phyloP scores from a whole-genome alignment of 2,113 vertebrate genomes.

The Corvus hawaiiensis region DNA sequence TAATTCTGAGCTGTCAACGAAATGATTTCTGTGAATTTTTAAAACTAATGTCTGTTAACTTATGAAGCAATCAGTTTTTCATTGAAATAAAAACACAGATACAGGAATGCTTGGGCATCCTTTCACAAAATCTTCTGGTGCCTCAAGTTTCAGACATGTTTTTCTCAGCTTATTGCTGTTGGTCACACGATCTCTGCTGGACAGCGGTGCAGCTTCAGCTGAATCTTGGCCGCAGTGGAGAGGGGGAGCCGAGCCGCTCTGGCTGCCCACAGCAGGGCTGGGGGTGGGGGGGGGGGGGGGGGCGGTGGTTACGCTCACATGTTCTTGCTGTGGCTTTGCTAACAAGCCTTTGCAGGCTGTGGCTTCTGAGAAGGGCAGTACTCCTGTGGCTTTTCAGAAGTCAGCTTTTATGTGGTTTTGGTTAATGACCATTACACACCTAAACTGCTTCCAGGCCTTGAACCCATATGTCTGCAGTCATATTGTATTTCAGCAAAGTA shows the following conservation, averaged over 20 bases:
- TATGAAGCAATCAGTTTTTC: background rate
- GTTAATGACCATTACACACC: background rate
- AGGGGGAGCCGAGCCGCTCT: too few species aligned
- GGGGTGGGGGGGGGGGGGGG: too few species aligned
- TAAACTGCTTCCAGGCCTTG: background rate
- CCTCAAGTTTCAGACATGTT: background rate
- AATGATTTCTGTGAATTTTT: background rate
- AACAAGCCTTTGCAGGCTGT: background rate
- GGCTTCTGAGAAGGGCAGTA: background rate
- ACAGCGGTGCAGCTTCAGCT: too few species aligned
- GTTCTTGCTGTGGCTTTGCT: background rate
- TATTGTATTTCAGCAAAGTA: fast-evolving
- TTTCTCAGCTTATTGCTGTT: background rate
- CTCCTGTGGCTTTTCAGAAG: background rate
- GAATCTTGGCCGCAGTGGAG: too few species aligned
- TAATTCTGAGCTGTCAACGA: background rate
- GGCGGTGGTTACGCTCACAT: fast-evolving
- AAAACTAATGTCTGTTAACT: background rate
- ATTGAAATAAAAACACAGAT: background rate
- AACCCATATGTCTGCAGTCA: background rate
- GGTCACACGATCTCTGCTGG: too few species aligned
- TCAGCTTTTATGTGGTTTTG: background rate
- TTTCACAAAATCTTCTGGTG: background rate
- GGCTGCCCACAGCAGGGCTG: too few species aligned
- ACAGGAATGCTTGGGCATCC: background rate